phyloP scores from a whole-genome alignment of 2,888 invertebrate species.

The Anoplius nigerrimus region DNA sequence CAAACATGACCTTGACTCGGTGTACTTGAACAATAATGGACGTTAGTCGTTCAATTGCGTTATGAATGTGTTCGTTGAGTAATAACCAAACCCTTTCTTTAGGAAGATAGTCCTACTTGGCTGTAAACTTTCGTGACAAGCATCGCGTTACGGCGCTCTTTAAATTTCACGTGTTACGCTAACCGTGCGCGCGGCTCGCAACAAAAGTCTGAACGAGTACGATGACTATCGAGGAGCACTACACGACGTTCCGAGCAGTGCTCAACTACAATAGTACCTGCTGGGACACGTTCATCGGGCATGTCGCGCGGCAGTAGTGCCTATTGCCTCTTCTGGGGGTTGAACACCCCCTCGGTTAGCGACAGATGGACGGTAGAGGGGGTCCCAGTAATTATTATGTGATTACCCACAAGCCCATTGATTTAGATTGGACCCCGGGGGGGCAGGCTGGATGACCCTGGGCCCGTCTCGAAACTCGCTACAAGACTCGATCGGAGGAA shows the following conservation, averaged over 20 bases:
- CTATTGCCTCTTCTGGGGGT: constrained; percentile 54
- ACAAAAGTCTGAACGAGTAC: constrained; percentile 10
- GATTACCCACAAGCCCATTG: constrained; percentile 75
- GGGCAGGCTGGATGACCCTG: constrained; percentile 57
- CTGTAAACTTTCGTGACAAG: background rate
- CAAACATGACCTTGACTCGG: no score
- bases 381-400: constrained; percentile 74
- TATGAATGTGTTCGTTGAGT: no score
- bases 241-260: constrained; percentile 57
- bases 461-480: constrained; percentile 57
- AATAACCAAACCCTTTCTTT: no score
- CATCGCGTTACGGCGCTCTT: constrained; percentile 7
- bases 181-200: constrained; percentile 11
- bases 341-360: constrained; percentile 61
- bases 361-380: constrained; percentile 73
- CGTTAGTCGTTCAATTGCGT: no score
- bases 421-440: constrained; percentile 73
- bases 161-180: constrained; percentile 17
- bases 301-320: constrained; percentile 53
- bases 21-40: no score
- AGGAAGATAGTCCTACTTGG: no score
- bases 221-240: constrained; percentile 36
- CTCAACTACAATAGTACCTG: constrained; percentile 70
- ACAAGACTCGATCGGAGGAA: constrained; percentile 33
- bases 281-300: constrained; percentile 64